Percentiles rank a stretch among this genome's conserved stretches.
phyloP scores from a whole-genome alignment of 2,113 vertebrate species.

The Catharus bicknelli region DNA sequence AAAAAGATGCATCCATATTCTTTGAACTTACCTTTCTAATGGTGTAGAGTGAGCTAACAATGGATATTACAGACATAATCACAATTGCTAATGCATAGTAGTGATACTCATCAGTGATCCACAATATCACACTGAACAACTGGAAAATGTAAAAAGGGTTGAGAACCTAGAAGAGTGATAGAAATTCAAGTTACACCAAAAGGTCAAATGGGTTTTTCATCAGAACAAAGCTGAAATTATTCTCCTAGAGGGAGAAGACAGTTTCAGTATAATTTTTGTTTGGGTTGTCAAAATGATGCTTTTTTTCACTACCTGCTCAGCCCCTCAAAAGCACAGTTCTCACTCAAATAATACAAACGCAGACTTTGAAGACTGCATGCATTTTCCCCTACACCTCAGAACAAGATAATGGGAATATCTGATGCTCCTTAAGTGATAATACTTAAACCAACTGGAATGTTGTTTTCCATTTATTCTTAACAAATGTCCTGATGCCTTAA shows the following conservation, averaged over 20 bases:
- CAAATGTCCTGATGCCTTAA: neutral
- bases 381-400: neutral
- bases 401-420: neutral
- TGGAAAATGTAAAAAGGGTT: conserved; percentile 99
- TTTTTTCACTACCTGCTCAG: neutral
- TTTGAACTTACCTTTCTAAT: conserved; percentile 89
- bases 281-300: neutral
- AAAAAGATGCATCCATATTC: neutral
- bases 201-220: neutral
- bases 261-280: neutral
- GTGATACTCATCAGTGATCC: conserved; percentile 94
- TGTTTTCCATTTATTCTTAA: neutral
- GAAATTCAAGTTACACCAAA: conserved; percentile 9
- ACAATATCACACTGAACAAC: conserved; percentile 96
- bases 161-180: conserved; percentile 84
- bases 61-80: conserved; percentile 94
- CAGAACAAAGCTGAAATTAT: neutral
- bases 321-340: neutral
- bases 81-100: conserved; percentile 96
- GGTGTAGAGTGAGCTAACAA: conserved; percentile 95
- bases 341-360: neutral
- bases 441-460: neutral
- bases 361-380: neutral
- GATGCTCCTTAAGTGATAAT: neutral
- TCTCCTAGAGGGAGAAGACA: neutral